Conservation (phyloP, 1,140 invertebrate species). For the Eupeodes corollae region DNA sequence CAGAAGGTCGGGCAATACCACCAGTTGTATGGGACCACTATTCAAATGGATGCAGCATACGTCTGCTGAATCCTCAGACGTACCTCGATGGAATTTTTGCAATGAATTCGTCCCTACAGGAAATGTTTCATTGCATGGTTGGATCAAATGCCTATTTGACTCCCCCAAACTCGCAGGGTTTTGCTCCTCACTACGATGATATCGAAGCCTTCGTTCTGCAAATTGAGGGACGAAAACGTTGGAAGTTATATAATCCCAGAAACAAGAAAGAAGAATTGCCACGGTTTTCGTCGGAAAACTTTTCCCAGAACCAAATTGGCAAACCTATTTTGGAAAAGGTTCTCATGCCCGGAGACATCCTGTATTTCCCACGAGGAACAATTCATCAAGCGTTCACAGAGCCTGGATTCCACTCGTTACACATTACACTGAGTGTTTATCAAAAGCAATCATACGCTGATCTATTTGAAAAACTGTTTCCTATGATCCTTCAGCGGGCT, state of each 20-base stretch:
- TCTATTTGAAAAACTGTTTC: constrained; percentile 71
- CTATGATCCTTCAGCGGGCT: constrained; percentile 60
- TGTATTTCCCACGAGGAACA: constrained; percentile 86
- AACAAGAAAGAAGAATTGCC: constrained; percentile 52
- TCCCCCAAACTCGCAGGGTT: constrained; percentile 90
- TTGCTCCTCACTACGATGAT: constrained; percentile 97
- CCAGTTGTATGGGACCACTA: constrained; percentile 86
- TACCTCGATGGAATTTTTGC: constrained; percentile 55
- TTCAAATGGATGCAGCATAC: constrained; percentile 77
- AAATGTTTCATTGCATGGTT: constrained; percentile 86
- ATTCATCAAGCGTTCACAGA: constrained; percentile 83
- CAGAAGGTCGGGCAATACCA: constrained; percentile 57
- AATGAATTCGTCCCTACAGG: constrained; percentile 72
- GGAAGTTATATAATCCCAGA: constrained; percentile 78
- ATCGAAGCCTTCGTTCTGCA: constrained; percentile 97
- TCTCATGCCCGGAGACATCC: constrained; percentile 75
- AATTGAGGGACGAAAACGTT: constrained; percentile 89
- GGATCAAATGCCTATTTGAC: constrained; percentile 93
- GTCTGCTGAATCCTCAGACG: constrained; percentile 88
- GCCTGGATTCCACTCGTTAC: constrained; percentile 70
- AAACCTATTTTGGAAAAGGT: constrained; percentile 67
- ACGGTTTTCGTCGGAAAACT: constrained; percentile 72
- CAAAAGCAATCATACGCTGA: constrained; percentile 86
- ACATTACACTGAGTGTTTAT: constrained; percentile 85
- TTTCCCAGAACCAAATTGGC: constrained; percentile 63